Evolutionary conservation across 2,113 vertebrate genomes (phyloP).

Genomic region (Syngnathus floridae): DNA sequence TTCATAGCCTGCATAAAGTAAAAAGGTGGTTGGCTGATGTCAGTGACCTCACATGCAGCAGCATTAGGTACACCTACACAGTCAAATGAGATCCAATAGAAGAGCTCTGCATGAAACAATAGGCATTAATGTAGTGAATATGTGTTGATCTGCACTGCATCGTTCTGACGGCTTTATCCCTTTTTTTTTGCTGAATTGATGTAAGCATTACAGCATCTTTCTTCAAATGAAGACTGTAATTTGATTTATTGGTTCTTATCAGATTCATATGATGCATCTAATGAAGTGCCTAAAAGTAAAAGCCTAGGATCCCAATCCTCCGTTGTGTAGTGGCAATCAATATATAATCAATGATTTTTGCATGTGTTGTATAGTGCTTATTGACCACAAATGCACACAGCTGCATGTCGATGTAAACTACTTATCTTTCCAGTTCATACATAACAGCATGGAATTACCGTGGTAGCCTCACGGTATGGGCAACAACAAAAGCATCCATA

Average conservation of each 20-base stretch:
- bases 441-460: constrained; percentile 1
- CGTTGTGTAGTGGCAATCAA: not conserved
- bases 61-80: constrained; percentile 7
- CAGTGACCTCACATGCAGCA: not conserved
- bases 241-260: not conserved
- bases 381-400: constrained; percentile 25
- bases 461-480: constrained; percentile 19
- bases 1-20: constrained; percentile 24
- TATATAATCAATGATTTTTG: constrained; percentile 29
- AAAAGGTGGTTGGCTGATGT: constrained; percentile 18
- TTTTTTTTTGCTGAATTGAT: not conserved
- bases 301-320: not conserved
- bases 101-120: not conserved
- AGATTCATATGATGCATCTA: not conserved
- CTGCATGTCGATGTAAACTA: constrained; percentile 44
- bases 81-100: constrained; percentile 3
- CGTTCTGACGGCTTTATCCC: not conserved
- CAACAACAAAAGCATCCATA: constrained; percentile 25
- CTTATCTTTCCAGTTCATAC: constrained; percentile 40
- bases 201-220: not conserved
- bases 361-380: constrained; percentile 38
- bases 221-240: not conserved
- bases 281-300: not conserved
- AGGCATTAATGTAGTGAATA: not conserved
- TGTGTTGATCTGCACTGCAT: not conserved